phyloP scores from a whole-genome alignment of 2,113 vertebrate species.

The Brachypteracias leptosomus region DNA sequence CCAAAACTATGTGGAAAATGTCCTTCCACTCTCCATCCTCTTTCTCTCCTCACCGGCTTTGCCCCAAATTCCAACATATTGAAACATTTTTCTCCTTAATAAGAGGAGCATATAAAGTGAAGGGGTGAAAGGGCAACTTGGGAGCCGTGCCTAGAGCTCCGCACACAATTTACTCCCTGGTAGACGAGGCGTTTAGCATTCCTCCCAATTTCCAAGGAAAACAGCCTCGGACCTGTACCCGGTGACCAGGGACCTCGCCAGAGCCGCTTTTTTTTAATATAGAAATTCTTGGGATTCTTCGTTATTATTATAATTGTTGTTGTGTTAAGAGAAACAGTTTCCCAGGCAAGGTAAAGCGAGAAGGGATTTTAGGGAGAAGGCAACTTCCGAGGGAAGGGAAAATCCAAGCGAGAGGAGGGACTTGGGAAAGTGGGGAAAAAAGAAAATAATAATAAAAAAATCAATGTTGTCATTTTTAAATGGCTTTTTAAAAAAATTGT shows the following conservation, averaged over 20 bases:
- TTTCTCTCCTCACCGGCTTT: conserved; percentile 68
- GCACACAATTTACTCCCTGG: conserved; percentile 64
- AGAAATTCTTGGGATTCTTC: conserved; percentile 48
- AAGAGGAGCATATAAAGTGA: conserved; percentile 92
- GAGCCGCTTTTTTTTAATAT: conserved; percentile 62
- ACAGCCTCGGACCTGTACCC: conserved; percentile 55
- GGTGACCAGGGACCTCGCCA: neutral
- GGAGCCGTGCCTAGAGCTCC: conserved; percentile 88
- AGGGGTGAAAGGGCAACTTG: conserved; percentile 95
- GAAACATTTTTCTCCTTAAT: conserved; percentile 99
- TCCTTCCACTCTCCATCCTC: conserved; percentile 61
- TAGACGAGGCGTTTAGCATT: conserved; percentile 74
- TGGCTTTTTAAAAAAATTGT: neutral
- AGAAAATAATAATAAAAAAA: neutral
- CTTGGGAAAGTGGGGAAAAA: neutral
- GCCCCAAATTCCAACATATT: conserved; percentile 88
- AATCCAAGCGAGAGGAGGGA: neutral
- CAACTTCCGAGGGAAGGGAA: neutral
- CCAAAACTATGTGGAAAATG: conserved; percentile 60
- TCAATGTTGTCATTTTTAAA: neutral
- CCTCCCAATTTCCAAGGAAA: conserved; percentile 79
- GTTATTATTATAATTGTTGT: conserved; percentile 32
- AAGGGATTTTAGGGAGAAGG: neutral
- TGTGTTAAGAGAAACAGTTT: neutral
- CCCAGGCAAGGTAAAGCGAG: neutral